Evolutionary conservation across 2,797 vertebrate species (phyloP).

Genomic region (Falco cherrug): DNA sequence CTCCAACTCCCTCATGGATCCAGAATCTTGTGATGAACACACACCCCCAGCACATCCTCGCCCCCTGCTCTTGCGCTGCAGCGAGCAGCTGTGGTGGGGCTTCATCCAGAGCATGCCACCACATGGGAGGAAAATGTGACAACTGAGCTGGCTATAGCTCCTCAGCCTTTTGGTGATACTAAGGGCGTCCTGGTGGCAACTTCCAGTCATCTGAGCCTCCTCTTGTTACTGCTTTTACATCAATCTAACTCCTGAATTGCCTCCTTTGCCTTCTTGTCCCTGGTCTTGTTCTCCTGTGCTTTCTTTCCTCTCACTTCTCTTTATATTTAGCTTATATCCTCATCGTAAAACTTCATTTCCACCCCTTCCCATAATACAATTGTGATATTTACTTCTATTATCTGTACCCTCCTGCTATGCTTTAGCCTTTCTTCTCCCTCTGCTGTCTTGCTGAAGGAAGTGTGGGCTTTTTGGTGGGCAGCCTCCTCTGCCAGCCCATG

Average conservation of each 20-base stretch:
- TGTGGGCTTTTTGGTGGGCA: neutral
- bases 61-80: neutral
- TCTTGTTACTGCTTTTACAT: neutral
- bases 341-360: neutral
- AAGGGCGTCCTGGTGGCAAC: neutral
- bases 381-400: neutral
- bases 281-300: neutral
- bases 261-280: neutral
- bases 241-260: neutral
- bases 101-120: neutral
- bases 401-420: neutral
- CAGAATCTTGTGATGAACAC: rapidly evolving
- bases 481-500: neutral
- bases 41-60: neutral
- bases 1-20: rapidly evolving
- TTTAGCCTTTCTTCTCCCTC: neutral
- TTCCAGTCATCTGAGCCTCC: neutral
- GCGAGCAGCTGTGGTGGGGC: neutral
- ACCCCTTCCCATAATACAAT: neutral
- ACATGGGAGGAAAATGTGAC: rapidly evolving
- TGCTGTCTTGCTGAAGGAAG: neutral
- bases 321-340: neutral
- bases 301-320: neutral
- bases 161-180: neutral
- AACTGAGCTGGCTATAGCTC: neutral